These are phyloP conservation scores for Drosophila teissieri DNA, from an alignment of 1,140 invertebrate genomes.

Conservation along the genomic window DNA sequence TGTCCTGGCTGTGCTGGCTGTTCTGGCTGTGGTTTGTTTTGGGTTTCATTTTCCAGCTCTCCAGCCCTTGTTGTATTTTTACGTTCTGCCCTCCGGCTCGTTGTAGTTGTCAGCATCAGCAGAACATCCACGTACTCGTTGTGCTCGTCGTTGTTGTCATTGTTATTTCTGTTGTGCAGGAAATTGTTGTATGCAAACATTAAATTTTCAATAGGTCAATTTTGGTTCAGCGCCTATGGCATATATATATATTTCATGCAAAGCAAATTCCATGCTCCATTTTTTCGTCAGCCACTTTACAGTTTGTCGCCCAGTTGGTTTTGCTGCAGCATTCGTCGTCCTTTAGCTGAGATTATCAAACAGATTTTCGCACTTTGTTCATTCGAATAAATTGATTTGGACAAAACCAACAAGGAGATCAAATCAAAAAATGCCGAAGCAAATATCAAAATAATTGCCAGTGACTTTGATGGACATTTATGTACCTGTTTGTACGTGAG, in stretches of 20 bases:
- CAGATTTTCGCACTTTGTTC: conserved; percentile 55
- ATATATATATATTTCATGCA: conserved; percentile 24
- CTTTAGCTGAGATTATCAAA: conserved; percentile 50
- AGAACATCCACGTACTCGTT: conserved; percentile 30
- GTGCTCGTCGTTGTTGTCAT: conserved; percentile 31
- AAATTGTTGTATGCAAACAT: conserved; percentile 80
- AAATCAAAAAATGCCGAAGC: conserved; percentile 38
- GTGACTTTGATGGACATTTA: conserved; percentile 41
- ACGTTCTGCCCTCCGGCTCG: conserved; percentile 40
- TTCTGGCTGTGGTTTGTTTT: conserved; percentile 59
- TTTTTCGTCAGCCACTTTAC: conserved; percentile 38
- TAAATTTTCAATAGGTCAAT: conserved; percentile 73
- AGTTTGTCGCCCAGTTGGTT: conserved; percentile 30
- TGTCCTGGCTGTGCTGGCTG: conserved; percentile 32
- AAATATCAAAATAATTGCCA: conserved; percentile 51
- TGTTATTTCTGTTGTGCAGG: conserved; percentile 50
- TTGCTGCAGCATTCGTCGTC: conserved; percentile 3
- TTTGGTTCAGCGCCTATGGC: conserved; percentile 37
- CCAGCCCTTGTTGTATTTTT: conserved; percentile 24
- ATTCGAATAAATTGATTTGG: conserved; percentile 50
- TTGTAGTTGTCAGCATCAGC: conserved; percentile 69
- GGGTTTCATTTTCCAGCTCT: conserved; percentile 32
- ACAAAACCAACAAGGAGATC: conserved; percentile 32
- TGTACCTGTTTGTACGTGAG: conserved; percentile 34
- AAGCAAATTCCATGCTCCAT: conserved; percentile 31